Evolutionary conservation across 1,140 invertebrate species (phyloP).

Genomic region (Trissolcus basalis): DNA sequence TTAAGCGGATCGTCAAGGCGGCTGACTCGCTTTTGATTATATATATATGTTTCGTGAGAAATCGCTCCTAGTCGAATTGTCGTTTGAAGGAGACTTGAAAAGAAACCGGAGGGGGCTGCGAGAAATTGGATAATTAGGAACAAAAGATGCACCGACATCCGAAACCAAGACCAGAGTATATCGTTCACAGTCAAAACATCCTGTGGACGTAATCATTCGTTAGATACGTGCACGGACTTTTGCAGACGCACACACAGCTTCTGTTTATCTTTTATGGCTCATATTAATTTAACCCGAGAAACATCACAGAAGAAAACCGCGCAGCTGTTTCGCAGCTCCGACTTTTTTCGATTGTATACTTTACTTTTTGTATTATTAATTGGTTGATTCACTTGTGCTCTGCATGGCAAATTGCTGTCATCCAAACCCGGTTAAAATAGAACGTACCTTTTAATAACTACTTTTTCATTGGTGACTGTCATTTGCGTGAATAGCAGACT

Average conservation of each 20-base stretch:
- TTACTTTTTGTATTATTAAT: conserved; percentile 14
- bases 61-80: no score
- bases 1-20: no score
- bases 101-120: conserved; percentile 20
- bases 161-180: conserved; percentile 47
- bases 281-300: conserved; percentile 64
- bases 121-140: conserved; percentile 65
- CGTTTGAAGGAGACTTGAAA: no score
- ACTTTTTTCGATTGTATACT: conserved; percentile 30
- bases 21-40: no score
- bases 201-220: conserved; percentile 53
- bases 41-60: no score
- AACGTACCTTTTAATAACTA: no score
- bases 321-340: conserved; percentile 60
- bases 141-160: conserved; percentile 59
- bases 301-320: conserved; percentile 63
- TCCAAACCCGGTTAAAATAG: not conserved
- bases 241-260: conserved; percentile 32
- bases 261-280: conserved; percentile 65
- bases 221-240: conserved; percentile 26
- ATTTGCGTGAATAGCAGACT: no score
- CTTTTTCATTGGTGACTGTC: no score
- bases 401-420: conserved; percentile 29
- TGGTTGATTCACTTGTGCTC: conserved; percentile 4
- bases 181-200: conserved; percentile 67